Conservation (phyloP, 2,113 vertebrate genomes). For the Diphyllodes magnificus region DNA sequence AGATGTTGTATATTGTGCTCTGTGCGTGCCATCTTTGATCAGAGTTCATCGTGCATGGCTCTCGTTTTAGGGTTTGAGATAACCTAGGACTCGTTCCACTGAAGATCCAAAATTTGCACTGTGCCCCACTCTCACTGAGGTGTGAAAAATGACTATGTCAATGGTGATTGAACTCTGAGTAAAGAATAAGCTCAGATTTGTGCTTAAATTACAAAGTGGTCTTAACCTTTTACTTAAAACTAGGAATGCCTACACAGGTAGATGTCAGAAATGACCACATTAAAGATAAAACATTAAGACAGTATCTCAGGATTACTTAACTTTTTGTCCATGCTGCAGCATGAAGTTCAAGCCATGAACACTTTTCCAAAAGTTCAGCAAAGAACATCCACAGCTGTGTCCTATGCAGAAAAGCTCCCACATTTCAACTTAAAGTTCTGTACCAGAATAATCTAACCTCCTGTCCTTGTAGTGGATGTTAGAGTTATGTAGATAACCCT, state of each 20-base stretch:
- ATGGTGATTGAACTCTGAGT: neutral
- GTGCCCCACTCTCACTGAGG: accelerated
- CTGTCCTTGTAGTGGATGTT: neutral
- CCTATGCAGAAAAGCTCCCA: neutral
- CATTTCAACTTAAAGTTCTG: neutral
- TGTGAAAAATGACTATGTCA: neutral
- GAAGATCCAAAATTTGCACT: neutral
- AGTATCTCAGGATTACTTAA: neutral
- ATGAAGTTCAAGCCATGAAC: neutral
- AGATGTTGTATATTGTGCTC: neutral
- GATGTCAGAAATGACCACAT: neutral
- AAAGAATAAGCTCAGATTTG: neutral
- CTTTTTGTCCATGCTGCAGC: accelerated
- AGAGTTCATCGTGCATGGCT: neutral
- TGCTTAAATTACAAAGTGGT: neutral
- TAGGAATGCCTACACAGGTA: neutral
- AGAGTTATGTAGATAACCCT: neutral
- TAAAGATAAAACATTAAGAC: neutral
- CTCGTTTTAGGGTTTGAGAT: neutral
- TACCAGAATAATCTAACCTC: neutral
- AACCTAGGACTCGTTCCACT: accelerated
- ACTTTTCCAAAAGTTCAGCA: neutral
- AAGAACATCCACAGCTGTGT: neutral
- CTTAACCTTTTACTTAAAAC: neutral
- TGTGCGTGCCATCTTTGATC: accelerated